Evolutionary conservation across 2,888 invertebrate genomes (phyloP), one percentile per base, ranked within the genome.

Genomic region (Ceriagrion tenellum): DNA sequence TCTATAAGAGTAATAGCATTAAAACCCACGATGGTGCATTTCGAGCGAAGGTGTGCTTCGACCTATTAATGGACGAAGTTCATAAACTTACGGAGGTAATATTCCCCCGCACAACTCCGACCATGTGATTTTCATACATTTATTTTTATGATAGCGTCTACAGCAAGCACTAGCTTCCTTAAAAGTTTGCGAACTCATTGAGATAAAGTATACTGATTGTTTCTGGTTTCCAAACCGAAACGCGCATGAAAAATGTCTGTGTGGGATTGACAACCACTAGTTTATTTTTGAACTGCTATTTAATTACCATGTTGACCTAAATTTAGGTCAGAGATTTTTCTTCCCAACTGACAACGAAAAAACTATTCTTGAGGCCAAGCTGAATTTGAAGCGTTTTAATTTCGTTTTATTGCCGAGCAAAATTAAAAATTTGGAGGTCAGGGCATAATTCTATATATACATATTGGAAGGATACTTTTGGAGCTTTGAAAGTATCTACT

Each of bases 231-330:
- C 35, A 10, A 81, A 81, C 30, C 35, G 13, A 35, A 30, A 1
- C 81, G 26, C 81, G 81, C 30, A 81, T 81, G 81, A 81, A 81
- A 81, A 81, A 81, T 81, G 16, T 26, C 16, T 18, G 81, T 81
- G 81, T 81, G 81, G 81, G 81, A 81, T 81, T 81, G 35, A 35
- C 81, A 81, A 18, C 81, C 81, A 81, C 81, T 81, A 81, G 81
- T 81, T 81, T 81, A 81, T 81, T 81, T 81, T 35, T 81, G 69
- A 16, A 16, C 81, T 16, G 81, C 81, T 81, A 81, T 81, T 81
- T 81, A 81, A 81, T 81, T 81, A 35, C 35, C 81, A 30, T 35
- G 81, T 30, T 81, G 81, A 81, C 81, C 81, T 35, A 35, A 16
- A 81, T 81, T 30, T 81, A 35, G 35, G 35, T 35, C 30, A 81